These are phyloP conservation scores for Gymnosoma rotundatum DNA, from an alignment of 2,888 invertebrate species.

Conservation along the genomic window DNA sequence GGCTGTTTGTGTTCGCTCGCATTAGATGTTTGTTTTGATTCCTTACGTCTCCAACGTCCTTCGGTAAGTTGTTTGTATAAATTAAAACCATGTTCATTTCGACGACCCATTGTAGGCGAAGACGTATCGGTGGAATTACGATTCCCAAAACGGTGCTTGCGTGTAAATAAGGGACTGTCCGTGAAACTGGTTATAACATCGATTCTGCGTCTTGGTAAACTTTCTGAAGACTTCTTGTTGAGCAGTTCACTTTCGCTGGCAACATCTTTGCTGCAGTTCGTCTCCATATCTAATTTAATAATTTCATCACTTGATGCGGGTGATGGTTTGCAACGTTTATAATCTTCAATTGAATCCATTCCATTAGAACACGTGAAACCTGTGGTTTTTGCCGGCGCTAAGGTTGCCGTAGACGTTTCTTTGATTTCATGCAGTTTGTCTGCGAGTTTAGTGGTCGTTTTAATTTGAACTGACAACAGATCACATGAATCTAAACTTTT, in stretches of 20 bases:
- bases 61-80: slow-evolving; percentile 82
- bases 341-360: slow-evolving; percentile 76
- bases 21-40: slow-evolving; percentile 72
- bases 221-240: slow-evolving; percentile 47
- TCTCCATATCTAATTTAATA: slow-evolving; percentile 48
- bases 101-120: slow-evolving; percentile 79
- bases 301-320: slow-evolving; percentile 63
- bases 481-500: slow-evolving; percentile 93
- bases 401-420: slow-evolving; percentile 74
- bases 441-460: slow-evolving; percentile 75
- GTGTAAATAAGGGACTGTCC: slow-evolving; percentile 82
- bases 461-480: slow-evolving; percentile 83
- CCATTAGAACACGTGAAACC: slow-evolving; percentile 78
- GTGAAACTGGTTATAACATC: slow-evolving; percentile 82
- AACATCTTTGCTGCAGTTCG: slow-evolving; percentile 24
- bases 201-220: slow-evolving; percentile 78
- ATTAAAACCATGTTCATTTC: slow-evolving; percentile 80
- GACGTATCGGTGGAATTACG: slow-evolving; percentile 76
- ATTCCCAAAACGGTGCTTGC: slow-evolving; percentile 82
- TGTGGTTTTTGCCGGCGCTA: slow-evolving; percentile 73
- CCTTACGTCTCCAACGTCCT: slow-evolving; percentile 80
- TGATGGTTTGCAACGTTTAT: slow-evolving; percentile 77
- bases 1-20: slow-evolving; percentile 43
- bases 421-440: slow-evolving; percentile 80
- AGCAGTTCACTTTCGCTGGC: slow-evolving; percentile 48